These are phyloP conservation scores for Manis pentadactyla DNA, from an alignment of 2,797 vertebrate species.

Conservation along the genomic window DNA sequence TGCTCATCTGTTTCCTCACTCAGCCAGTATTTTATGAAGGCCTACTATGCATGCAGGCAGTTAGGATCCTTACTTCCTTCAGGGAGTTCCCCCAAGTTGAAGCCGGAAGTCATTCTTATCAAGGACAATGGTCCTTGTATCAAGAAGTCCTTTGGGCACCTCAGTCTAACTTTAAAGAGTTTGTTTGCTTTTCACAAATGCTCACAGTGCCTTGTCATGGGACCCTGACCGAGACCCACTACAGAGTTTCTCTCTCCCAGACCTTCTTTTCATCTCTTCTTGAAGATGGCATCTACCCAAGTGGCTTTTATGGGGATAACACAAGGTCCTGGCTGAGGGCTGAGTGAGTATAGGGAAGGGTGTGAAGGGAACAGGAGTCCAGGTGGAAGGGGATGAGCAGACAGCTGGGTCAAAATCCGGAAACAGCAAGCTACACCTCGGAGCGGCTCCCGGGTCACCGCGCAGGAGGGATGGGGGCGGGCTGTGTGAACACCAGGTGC, in stretches of 20 bases:
- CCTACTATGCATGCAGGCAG: rapidly evolving
- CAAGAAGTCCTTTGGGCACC: background rate
- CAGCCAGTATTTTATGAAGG: background rate
- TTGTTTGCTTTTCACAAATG: background rate
- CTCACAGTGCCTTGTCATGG: background rate
- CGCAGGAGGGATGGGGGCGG: no score
- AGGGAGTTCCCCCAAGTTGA: background rate
- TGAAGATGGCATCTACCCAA: background rate
- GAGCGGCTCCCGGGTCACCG: background rate
- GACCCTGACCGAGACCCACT: background rate
- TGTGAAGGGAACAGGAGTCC: background rate
- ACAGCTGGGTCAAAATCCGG: background rate
- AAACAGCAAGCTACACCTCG: background rate
- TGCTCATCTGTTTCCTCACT: background rate
- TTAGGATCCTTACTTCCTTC: background rate
- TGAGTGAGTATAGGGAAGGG: background rate
- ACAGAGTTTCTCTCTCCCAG: background rate
- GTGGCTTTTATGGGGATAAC: background rate
- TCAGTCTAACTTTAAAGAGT: background rate
- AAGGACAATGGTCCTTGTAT: background rate
- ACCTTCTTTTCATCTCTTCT: background rate
- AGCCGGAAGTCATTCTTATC: background rate
- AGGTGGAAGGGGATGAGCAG: background rate
- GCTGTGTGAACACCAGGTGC: background rate
- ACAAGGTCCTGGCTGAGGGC: background rate